phyloP scores from a whole-genome alignment of 2,797 vertebrate species.

The Phyllotis vaccarum region DNA sequence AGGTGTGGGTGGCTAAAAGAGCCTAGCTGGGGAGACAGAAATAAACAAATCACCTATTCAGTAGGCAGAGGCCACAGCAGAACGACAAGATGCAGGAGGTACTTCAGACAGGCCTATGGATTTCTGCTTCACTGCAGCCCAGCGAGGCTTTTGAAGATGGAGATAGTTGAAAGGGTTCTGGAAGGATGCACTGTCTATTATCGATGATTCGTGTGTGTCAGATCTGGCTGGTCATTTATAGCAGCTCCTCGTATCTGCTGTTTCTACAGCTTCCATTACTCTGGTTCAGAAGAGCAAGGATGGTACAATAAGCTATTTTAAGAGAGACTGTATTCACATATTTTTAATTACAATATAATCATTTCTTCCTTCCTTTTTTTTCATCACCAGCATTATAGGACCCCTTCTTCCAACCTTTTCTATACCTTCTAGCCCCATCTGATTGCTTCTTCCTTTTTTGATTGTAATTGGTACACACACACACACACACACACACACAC shows the following conservation, averaged over 20 bases:
- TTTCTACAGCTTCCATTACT: neutral
- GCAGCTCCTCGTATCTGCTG: neutral
- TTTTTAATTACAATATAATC: neutral
- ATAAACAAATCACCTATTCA: slow-evolving; percentile 27
- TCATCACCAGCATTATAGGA: neutral
- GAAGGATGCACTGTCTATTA: neutral
- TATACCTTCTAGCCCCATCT: neutral
- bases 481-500: neutral
- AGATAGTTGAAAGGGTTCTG: neutral
- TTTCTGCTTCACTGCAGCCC: neutral
- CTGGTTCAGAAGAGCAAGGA: neutral
- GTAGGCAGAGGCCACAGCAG: neutral
- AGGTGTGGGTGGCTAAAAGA: neutral
- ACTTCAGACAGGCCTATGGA: neutral
- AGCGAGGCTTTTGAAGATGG: neutral
- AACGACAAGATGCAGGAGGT: neutral
- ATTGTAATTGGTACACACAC: neutral
- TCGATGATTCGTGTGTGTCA: neutral
- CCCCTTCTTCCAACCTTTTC: neutral
- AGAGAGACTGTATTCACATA: neutral
- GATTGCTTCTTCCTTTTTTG: neutral
- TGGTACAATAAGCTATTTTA: neutral
- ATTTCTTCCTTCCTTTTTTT: neutral
- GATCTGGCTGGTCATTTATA: neutral
- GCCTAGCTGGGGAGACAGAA: neutral